Percentiles rank a stretch among this genome's conserved stretches.
phyloP scores from a whole-genome alignment of 1,140 invertebrate species.

The Subanguina moxae region DNA sequence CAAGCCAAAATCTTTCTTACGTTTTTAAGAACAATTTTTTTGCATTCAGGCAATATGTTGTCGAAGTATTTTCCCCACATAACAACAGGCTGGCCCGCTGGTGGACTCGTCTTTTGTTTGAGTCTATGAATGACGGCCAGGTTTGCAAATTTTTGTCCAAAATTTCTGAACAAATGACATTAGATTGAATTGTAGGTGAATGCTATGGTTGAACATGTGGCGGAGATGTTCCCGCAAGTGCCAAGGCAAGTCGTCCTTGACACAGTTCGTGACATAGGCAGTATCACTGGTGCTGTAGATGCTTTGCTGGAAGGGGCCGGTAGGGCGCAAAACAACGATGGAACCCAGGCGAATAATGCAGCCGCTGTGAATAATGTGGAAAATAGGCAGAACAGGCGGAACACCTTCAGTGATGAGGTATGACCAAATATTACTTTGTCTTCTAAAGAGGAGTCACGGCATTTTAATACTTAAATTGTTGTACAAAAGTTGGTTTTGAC shows the following conservation, averaged over 20 bases:
- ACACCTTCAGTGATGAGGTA: background rate
- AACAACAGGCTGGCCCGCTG: constrained; percentile 36
- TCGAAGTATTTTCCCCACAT: constrained; percentile 35
- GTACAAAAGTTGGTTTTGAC: too few species aligned
- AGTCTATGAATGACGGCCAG: constrained; percentile 40
- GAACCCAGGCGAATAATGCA: background rate
- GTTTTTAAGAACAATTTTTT: constrained; percentile 3
- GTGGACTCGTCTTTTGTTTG: constrained; percentile 36
- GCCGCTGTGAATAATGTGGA: background rate
- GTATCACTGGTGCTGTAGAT: constrained; percentile 23
- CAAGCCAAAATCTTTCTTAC: background rate
- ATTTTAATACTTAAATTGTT: too few species aligned
- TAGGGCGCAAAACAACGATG: constrained; percentile 1
- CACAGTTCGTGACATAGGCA: constrained; percentile 7
- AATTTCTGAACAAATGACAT: background rate
- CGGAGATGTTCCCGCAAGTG: constrained; percentile 41
- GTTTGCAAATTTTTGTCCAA: constrained; percentile 5
- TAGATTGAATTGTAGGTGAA: constrained; percentile 26
- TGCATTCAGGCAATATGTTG: background rate
- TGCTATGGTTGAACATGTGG: constrained; percentile 35
- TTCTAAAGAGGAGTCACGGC: too few species aligned
- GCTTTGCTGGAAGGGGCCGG: constrained; percentile 19
- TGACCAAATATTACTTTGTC: background rate
- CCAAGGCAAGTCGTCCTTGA: background rate
- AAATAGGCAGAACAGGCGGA: background rate